These are phyloP conservation scores for Rhynchonycteris naso DNA, from an alignment of 2,797 vertebrate genomes.

Conservation along the genomic window DNA sequence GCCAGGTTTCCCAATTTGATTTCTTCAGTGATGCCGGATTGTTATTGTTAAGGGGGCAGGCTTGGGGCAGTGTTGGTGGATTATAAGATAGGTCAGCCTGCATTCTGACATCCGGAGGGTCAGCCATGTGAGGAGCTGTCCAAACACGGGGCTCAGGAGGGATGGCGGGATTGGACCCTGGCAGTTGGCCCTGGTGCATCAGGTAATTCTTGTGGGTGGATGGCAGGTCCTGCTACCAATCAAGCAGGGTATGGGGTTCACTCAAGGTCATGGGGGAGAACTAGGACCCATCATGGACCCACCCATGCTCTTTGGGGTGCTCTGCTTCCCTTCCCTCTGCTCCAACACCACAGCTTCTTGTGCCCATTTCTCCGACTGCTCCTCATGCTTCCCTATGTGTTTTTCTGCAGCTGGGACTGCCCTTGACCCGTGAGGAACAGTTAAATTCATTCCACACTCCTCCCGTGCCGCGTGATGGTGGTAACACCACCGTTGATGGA, in stretches of 20 bases:
- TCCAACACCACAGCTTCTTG: not conserved
- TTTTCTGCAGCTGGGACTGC: not conserved
- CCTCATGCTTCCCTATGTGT: not conserved
- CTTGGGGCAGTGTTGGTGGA: not conserved
- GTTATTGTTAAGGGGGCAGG: not conserved
- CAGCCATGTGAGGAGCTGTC: not conserved
- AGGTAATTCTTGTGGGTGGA: not conserved
- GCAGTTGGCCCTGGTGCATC: fast-evolving
- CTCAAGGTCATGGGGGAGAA: not conserved
- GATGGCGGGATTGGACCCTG: fast-evolving
- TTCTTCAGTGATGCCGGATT: not conserved
- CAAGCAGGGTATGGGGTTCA: not conserved
- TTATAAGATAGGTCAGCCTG: no score
- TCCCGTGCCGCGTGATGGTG: not conserved
- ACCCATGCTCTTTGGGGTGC: fast-evolving
- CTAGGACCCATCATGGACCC: not conserved
- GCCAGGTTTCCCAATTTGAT: not conserved
- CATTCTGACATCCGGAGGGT: not conserved
- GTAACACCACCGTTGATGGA: fast-evolving
- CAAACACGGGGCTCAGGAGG: fast-evolving
- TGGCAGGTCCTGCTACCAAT: fast-evolving
- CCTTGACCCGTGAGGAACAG: no score
- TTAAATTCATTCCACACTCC: not conserved
- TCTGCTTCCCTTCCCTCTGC: not conserved
- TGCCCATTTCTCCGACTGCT: not conserved